phyloP scores from a whole-genome alignment of 2,113 vertebrate genomes.

The Vulpes vulpes region DNA sequence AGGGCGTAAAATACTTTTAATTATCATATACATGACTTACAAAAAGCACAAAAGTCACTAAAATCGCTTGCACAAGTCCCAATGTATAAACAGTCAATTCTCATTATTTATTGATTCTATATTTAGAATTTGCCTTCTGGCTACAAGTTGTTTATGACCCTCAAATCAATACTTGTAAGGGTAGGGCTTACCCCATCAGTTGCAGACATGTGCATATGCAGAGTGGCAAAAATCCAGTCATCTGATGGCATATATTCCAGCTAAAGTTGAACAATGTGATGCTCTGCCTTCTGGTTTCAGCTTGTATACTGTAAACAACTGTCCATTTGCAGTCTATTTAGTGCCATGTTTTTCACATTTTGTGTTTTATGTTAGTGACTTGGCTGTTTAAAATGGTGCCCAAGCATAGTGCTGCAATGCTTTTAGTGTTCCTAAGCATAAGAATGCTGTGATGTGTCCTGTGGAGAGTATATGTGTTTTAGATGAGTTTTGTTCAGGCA shows the following conservation, averaged over 20 bases:
- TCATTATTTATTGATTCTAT: neutral
- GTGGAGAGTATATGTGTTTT: neutral
- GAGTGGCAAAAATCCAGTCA: neutral
- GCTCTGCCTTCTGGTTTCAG: neutral
- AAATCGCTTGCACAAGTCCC: neutral
- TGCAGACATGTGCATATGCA: neutral
- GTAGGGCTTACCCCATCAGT: neutral
- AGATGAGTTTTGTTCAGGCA: neutral
- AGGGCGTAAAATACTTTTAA: neutral
- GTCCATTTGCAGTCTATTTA: neutral
- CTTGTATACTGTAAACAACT: neutral
- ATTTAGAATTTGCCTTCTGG: neutral
- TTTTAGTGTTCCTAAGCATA: neutral
- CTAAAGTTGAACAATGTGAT: neutral
- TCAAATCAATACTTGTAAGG: neutral
- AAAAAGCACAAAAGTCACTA: neutral
- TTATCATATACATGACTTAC: neutral
- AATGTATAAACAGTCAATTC: neutral
- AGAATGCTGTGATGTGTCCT: neutral
- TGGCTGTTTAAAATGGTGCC: neutral
- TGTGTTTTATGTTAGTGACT: neutral
- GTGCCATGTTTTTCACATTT: neutral
- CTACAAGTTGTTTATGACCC: neutral
- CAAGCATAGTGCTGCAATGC: neutral
- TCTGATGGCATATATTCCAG: neutral